Conservation (phyloP, 1,140 invertebrate species). For the Chelonus insularis region DNA sequence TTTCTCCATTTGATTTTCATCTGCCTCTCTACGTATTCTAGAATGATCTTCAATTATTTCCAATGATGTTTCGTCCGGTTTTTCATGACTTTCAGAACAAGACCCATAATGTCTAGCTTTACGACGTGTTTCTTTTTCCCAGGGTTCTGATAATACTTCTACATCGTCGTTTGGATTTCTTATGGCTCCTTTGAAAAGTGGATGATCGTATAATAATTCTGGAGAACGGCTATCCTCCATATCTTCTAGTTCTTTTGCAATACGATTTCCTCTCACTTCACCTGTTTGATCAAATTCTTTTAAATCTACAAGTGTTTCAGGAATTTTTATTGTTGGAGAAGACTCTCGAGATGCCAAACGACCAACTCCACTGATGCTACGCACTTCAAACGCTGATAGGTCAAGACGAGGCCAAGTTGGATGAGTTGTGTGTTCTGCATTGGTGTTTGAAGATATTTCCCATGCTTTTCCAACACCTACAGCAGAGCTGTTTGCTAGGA, state of each 20-base stretch:
- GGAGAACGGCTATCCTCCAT: conserved; percentile 13
- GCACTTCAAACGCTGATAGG: conserved; percentile 43
- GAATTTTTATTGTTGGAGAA: background rate
- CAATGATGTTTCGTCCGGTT: background rate
- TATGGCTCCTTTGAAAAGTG: conserved; percentile 19
- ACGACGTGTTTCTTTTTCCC: conserved; percentile 19
- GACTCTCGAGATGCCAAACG: conserved; percentile 25
- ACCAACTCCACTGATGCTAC: conserved; percentile 42
- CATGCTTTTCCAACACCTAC: conserved; percentile 45
- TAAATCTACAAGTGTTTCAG: too few relatives aligned
- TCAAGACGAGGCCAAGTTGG: conserved; percentile 42
- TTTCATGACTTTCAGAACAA: conserved; percentile 6
- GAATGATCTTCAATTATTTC: conserved; percentile 27
- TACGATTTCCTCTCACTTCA: background rate
- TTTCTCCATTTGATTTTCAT: conserved; percentile 46
- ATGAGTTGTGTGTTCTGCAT: conserved; percentile 28
- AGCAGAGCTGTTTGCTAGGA: conserved; percentile 28
- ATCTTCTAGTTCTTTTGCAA: conserved; percentile 25
- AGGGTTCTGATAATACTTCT: conserved; percentile 23
- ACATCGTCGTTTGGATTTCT: conserved; percentile 25
- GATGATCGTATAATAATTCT: conserved; percentile 23
- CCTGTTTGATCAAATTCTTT: background rate
- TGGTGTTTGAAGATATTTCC: conserved; percentile 40
- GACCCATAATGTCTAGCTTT: conserved; percentile 17
- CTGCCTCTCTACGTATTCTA: conserved; percentile 40